Evolutionary conservation across 2,797 vertebrate species (phyloP).

Genomic region (Eurystomus glaucurus): DNA sequence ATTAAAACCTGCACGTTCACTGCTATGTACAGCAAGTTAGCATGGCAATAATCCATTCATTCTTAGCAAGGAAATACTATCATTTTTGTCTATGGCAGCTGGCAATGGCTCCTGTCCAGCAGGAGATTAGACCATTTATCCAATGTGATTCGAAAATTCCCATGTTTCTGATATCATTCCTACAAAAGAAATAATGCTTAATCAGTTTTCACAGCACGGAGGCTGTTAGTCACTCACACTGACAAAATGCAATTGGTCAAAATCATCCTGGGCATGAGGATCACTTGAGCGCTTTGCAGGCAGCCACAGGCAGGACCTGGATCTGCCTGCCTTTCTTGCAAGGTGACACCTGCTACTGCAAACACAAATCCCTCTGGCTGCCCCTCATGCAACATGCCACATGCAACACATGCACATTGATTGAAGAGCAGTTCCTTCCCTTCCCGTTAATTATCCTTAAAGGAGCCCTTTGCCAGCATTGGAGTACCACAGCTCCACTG

Average conservation of each 20-base stretch:
- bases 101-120: neutral
- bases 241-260: neutral
- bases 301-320: neutral
- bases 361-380: neutral
- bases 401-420: neutral
- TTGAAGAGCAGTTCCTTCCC: neutral
- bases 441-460: neutral
- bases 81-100: neutral
- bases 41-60: neutral
- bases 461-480: neutral
- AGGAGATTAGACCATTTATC: slow-evolving; percentile 18
- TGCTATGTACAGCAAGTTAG: neutral
- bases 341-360: neutral
- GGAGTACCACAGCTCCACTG: rapidly evolving
- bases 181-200: neutral
- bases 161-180: slow-evolving; percentile 4
- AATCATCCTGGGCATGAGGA: neutral
- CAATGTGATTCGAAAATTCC: neutral
- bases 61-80: neutral
- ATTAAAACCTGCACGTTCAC: neutral
- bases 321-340: neutral
- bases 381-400: neutral
- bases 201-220: neutral
- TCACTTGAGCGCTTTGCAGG: neutral
- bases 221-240: neutral